These are phyloP conservation scores for Alosa sapidissima DNA, from an alignment of 2,797 vertebrate genomes.

Conservation along the genomic window DNA sequence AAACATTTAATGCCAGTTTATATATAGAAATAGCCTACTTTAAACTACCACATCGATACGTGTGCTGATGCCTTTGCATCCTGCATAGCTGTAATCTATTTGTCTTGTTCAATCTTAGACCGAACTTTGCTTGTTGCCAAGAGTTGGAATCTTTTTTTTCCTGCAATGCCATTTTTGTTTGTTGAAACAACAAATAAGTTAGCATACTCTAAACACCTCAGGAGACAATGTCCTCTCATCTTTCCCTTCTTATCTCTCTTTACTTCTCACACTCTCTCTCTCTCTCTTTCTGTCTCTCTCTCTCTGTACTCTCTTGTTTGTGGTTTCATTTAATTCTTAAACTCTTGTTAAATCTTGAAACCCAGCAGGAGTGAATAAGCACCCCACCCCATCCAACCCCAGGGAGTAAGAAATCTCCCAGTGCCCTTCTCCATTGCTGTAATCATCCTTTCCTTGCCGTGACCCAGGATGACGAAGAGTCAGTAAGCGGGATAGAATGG, in stretches of 20 bases:
- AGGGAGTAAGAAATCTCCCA: not conserved
- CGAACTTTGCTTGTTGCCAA: not conserved
- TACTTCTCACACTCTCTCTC: constrained; percentile 57
- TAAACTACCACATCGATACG: not conserved
- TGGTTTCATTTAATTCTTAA: constrained; percentile 3
- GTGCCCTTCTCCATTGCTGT: constrained; percentile 39
- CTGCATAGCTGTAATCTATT: not conserved
- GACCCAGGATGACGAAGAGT: constrained; percentile 35
- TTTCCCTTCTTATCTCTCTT: constrained; percentile 51
- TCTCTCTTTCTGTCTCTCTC: constrained; percentile 49
- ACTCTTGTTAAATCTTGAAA: not conserved
- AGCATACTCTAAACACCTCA: not conserved
- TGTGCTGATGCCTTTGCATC: not conserved
- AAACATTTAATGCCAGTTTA: not conserved
- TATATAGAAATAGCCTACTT: not conserved
- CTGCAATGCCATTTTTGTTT: constrained; percentile 30
- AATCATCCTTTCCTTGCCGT: constrained; percentile 46
- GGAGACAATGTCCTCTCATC: constrained; percentile 1
- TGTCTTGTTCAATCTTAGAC: not conserved
- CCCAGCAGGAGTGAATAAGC: not conserved
- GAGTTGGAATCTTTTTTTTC: constrained; percentile 34
- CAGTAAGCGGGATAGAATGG: constrained; percentile 13
- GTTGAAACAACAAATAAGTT: constrained; percentile 3
- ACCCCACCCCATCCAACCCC: not conserved
- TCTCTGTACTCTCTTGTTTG: constrained; percentile 62